phyloP scores from a whole-genome alignment of 2,888 invertebrate genomes.

The Nomada ferruginata region DNA sequence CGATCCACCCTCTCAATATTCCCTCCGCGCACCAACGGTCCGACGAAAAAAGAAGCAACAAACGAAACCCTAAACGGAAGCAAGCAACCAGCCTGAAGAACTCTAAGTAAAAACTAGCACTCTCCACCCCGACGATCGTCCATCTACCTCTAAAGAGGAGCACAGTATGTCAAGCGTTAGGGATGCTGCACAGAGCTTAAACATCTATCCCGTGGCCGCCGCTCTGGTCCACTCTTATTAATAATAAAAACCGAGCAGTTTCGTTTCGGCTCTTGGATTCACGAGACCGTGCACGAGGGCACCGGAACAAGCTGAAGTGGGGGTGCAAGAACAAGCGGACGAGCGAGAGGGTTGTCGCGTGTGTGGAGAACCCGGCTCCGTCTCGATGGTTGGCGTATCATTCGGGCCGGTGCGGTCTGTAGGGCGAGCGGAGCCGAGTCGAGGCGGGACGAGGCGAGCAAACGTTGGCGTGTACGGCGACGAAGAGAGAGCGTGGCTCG shows the following conservation, averaged over 20 bases:
- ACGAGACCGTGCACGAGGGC: background rate
- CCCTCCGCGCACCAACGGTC: too few relatives aligned
- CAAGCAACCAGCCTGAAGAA: background rate
- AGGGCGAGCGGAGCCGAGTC: conserved; percentile 36
- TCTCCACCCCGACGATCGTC: background rate
- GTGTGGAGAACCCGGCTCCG: conserved; percentile 7
- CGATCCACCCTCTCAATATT: too few relatives aligned
- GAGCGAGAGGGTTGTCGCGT: background rate
- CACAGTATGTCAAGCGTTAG: background rate
- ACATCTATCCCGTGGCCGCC: background rate
- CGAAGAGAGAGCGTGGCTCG: conserved; percentile 62
- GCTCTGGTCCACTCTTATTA: conserved; percentile 24
- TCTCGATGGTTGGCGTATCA: conserved; percentile 42
- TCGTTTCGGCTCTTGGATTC: background rate
- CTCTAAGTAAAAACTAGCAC: background rate
- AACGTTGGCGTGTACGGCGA: conserved; percentile 27
- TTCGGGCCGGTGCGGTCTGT: conserved; percentile 27
- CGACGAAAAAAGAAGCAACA: too few relatives aligned
- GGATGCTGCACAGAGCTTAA: background rate
- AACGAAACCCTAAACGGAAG: background rate
- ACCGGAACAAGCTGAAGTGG: background rate
- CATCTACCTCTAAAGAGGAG: background rate
- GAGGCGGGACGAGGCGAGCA: conserved; percentile 42
- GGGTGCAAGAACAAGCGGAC: background rate
- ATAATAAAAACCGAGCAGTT: conserved; percentile 20